These are phyloP conservation scores for Diacarnus erythraeanus DNA, from an alignment of 37 sponge, comb jelly and placozoan species.

Conservation along the genomic window DNA sequence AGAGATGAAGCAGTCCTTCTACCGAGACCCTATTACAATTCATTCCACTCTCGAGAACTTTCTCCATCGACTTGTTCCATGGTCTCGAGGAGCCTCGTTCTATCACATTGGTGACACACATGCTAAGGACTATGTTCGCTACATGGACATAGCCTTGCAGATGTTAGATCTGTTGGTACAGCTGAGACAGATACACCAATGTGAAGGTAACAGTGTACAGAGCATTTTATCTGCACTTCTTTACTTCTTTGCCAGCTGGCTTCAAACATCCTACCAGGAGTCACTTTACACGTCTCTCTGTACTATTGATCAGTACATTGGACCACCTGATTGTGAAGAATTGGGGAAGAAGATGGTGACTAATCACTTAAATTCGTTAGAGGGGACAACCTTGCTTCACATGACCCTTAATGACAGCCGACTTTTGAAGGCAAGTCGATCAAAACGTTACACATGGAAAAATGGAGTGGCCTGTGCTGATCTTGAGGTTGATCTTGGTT, in stretches of 20 bases:
- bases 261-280: constrained; percentile 1
- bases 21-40: constrained; percentile 5
- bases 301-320: not conserved
- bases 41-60: constrained; percentile 13
- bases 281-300: not conserved
- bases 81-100: constrained; percentile 3
- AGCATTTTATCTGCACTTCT: constrained; percentile 19
- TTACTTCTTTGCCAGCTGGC: constrained; percentile 22
- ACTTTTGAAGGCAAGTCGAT: not conserved
- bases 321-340: constrained; percentile 19
- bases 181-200: not conserved
- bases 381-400: constrained; percentile 55
- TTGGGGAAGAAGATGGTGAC: constrained; percentile 41
- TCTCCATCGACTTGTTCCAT: constrained; percentile 1
- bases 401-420: constrained; percentile 33
- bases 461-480: not conserved
- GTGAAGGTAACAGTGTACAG: constrained; percentile 19
- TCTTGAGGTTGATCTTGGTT: constrained; percentile 8
- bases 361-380: constrained; percentile 41
- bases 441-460: not conserved
- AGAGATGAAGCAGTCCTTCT: constrained; percentile 13
- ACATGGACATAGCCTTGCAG: not conserved
- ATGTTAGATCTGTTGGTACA: constrained; percentile 12
- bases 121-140: not conserved
- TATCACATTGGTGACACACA: not conserved